These are phyloP conservation scores for Psittacula echo DNA, from an alignment of 2,797 vertebrate genomes.

Conservation along the genomic window DNA sequence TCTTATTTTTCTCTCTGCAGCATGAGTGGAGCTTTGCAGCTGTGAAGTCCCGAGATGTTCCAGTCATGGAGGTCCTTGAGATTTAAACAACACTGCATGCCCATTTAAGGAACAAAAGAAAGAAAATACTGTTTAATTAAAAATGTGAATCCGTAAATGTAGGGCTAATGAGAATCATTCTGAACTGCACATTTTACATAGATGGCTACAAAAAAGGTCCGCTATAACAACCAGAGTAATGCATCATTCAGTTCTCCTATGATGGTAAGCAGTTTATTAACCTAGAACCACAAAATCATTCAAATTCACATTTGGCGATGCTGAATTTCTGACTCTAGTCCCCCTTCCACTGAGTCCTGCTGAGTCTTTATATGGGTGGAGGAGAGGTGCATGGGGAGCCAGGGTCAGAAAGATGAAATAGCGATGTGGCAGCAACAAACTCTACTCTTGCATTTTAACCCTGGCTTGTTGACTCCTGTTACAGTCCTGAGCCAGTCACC, in stretches of 20 bases:
- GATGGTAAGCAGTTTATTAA: conserved; percentile 39
- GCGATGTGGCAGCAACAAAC: background rate
- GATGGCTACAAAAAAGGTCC: background rate
- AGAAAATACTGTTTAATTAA: background rate
- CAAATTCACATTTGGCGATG: conserved; percentile 26
- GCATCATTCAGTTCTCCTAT: background rate
- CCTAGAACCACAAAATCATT: conserved; percentile 51
- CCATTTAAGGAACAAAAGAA: background rate
- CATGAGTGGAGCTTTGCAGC: background rate
- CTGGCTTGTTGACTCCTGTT: background rate
- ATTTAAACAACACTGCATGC: background rate
- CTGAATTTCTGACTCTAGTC: conserved; percentile 28
- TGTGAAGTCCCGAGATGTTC: background rate
- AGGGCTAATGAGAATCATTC: background rate
- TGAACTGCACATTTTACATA: background rate
- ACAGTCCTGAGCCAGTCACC: background rate
- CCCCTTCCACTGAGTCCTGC: background rate
- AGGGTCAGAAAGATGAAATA: background rate
- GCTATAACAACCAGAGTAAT: background rate
- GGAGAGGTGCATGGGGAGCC: background rate
- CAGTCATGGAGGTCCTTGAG: background rate
- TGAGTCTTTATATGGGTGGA: background rate
- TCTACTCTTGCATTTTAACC: background rate
- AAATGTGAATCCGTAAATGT: conserved; percentile 20
- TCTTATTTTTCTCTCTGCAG: conserved; percentile 6